Evolutionary conservation across 1,140 invertebrate species (phyloP).

Genomic region (Zaprionus africanus): DNA sequence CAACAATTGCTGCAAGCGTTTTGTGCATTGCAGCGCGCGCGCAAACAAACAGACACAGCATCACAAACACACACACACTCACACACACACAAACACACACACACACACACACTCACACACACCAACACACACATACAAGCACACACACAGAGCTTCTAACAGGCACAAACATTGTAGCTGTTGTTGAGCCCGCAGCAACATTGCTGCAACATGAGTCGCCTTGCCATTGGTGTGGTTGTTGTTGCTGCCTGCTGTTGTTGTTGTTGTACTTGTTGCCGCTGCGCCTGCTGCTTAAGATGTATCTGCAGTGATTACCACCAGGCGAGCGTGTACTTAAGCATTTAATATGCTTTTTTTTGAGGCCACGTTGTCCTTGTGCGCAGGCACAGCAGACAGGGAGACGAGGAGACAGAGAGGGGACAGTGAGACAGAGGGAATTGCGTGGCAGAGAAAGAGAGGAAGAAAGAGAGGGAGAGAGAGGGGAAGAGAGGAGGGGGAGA

Average conservation of each 20-base stretch:
- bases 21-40: conserved; percentile 66
- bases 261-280: conserved; percentile 32
- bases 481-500: not conserved
- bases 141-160: conserved; percentile 15
- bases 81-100: conserved; percentile 3
- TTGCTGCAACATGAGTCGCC: conserved; percentile 40
- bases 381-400: conserved; percentile 4
- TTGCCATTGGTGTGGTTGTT: conserved; percentile 38
- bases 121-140: not conserved
- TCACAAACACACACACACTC: conserved; percentile 11
- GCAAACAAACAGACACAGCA: conserved; percentile 48
- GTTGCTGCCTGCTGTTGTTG: conserved; percentile 27
- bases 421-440: not conserved
- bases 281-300: conserved; percentile 73
- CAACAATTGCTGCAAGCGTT: conserved; percentile 54
- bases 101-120: conserved; percentile 8
- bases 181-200: conserved; percentile 59
- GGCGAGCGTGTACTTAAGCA: conserved; percentile 81
- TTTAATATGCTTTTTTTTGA: conserved; percentile 77
- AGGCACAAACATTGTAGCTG: conserved; percentile 56
- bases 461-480: not conserved
- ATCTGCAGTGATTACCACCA: conserved; percentile 78
- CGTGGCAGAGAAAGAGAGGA: not conserved
- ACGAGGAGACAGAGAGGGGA: not conserved
- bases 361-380: conserved; percentile 74